Conservation (phyloP, 2,888 invertebrate species). For the Clanis bilineata region DNA sequence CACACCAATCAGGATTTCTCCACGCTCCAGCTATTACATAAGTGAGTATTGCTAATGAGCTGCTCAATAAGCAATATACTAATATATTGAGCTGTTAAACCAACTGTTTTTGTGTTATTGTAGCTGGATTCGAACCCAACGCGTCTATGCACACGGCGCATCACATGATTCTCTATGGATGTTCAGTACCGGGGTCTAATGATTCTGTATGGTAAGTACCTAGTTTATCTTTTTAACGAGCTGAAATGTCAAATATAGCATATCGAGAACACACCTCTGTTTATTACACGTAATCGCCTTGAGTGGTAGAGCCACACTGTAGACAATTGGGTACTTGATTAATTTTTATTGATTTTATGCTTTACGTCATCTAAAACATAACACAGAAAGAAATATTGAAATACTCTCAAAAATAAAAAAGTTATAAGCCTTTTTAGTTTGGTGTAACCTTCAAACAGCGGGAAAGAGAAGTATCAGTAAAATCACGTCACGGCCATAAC, state of each 20-base stretch:
- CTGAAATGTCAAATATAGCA: background rate
- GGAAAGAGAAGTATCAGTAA: too few species aligned
- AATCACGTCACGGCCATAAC: too few species aligned
- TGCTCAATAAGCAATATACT: background rate
- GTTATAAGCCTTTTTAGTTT: too few species aligned
- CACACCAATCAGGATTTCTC: conserved; percentile 92
- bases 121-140: conserved; percentile 96
- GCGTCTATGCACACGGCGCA: conserved; percentile 95
- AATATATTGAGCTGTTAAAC: background rate
- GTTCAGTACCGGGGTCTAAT: conserved; percentile 88
- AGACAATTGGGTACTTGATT: too few species aligned
- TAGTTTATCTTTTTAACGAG: background rate
- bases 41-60: conserved; percentile 70
- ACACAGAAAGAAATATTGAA: too few species aligned
- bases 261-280: background rate
- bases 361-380: too few species aligned
- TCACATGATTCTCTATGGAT: conserved; percentile 96
- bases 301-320: too few species aligned
- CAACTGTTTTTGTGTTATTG: conserved; percentile 38
- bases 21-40: conserved; percentile 89
- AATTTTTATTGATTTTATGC: too few species aligned
- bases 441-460: too few species aligned
- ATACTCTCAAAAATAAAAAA: too few species aligned
- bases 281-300: too few species aligned
- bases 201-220: conserved; percentile 87